Base-by-base conservation (phyloP, 2,888 invertebrate species). In the Muschampia plurimacula region DNA sequence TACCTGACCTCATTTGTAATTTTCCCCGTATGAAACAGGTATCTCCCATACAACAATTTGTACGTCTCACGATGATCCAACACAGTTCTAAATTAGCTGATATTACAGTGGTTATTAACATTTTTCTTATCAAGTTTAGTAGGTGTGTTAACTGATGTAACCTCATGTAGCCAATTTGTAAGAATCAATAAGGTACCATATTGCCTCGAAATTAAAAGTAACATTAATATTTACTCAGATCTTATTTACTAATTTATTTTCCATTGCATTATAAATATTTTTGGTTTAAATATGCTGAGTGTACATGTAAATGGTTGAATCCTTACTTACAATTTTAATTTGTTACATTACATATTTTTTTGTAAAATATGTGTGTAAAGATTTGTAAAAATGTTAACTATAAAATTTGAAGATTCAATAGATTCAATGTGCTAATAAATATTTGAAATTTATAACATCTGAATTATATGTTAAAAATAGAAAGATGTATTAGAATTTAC, bases 1-100 rank as follows among this genome's bases (percentile, higher is more conserved):
- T 82, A 84, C 83, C 78, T 81, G 83, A 84, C 84, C 84, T 85
- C 85, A 77, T 85, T 87, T 89, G 89, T 91, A 87, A 87, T 80
- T 80, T 84, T 82, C 80, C 76, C 76, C 81, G 78, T 75, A 77
- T 76, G 65, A 74, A 82, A 82, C 90, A 89, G 91, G 91, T 91
- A 93, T 90, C 92, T 92, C 89, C 90, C 86, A 82, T 72, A 74
- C 72, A 74, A 78, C 69, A 22, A 13, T 57, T 57, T 44, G 39
- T 75, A 81, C 72, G 76, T 79, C 76, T 76, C 71, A 77, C 68
- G 80, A 76, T 63, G 41, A 60, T 67, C 59, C 74, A 46, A 32
- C 9, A 32, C 12, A 55, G 72, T 73, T 73, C 67, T 72, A 72
- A 22, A 0, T 10, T 52, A 39, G 15, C 41, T 46, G 10, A 10